Base-by-base conservation (phyloP, 1,140 invertebrate species). In the Drosophila lini region DNA sequence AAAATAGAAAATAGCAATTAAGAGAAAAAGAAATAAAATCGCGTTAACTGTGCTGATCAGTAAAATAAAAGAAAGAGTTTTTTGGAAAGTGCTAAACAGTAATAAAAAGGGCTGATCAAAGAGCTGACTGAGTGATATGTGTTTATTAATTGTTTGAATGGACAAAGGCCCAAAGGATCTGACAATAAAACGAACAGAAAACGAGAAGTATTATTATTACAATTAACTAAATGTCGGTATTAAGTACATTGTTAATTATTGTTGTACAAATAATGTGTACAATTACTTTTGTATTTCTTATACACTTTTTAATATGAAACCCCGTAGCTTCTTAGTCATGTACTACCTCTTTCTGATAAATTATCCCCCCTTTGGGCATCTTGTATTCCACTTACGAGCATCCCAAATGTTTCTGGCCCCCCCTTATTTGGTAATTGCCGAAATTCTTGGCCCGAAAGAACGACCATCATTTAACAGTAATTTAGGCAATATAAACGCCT, bases 61-160 rank as follows among this genome's bases (percentile, higher is more conserved):
- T 44, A 31, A 45, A 50, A 25, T 74, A 44, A 63, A 64, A 74
- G 41, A 47, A 61, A 53, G 42, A 55, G 60, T 64, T 74, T 44
- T 53, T 55, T 55, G 52, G 73, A 75, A 75, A 75, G 73, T 74
- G 73, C 70, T 57, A 52, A 74, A 56, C 34, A 42, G 58, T 50
- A 50, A 32, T 74, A 57, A 63, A 60, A 57, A 44, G 50, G 38
- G 58, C 32, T 55, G 52, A 67, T 68, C 16, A 28, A 34, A 32
- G 41, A 34, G 41, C 28, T 13, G 4, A 32, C 31, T 42, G 13
- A 16, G 56, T 74, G 44, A 47, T 70, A n/a, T 61, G 67, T 71
- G 67, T 38, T 65, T 25, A 32, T 11, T 40, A 31, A 34, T 42
- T 60, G 31, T n/a, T 22, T 15, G 3, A 22, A 38, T 25, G 0